Evolutionary conservation across 2,797 vertebrate species (phyloP), one percentile per base, ranked within the genome.

Genomic region (Clamator glandarius): DNA sequence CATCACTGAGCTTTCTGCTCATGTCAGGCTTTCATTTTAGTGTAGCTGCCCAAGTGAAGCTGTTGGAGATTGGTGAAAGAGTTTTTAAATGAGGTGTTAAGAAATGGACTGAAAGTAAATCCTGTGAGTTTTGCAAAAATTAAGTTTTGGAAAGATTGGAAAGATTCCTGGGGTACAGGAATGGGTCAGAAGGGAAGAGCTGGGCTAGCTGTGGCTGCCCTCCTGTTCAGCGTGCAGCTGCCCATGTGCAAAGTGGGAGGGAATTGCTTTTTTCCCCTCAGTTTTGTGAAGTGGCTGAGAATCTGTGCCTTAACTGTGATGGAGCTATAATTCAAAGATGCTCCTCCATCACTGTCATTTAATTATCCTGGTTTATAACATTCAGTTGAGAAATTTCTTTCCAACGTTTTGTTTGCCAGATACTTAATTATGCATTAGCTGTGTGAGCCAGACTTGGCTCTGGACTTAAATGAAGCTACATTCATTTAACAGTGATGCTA

Each of bases 251-350:
- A 5, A 55, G 64, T 35, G 61, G 51, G 42, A 55, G 48, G 9
- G 0, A 0, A 20, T 35, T 0, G 2, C 5, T 0, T 26, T 62
- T 44, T 85, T 85, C 36, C n/a, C n/a, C 28, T 51, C 7, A 4
- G 5, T 70, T 79, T 12, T 39, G 39, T 12, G 25, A 46, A 80
- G 35, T 54, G 36, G 12, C 51, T 64, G 72, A 82, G 57, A 84
- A 61, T 69, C 35, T 25, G 0, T n/a, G 35, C 18, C 17, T 63
- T 59, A n/a, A 41, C 36, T 58, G 16, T 51, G 55, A 21, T 84
- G 35, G n/a, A 66, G 15, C 2, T 84, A 12, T 72, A 29, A 36
- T 62, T 87, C 39, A 80, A 3, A 84, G 42, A 64, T 87, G 35
- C 8, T 48, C 35, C 51, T 91, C 81, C 39, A 50, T 69, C 58